Base-by-base conservation (phyloP, 2,797 vertebrate species). In the Craterocephalus amniculus region DNA sequence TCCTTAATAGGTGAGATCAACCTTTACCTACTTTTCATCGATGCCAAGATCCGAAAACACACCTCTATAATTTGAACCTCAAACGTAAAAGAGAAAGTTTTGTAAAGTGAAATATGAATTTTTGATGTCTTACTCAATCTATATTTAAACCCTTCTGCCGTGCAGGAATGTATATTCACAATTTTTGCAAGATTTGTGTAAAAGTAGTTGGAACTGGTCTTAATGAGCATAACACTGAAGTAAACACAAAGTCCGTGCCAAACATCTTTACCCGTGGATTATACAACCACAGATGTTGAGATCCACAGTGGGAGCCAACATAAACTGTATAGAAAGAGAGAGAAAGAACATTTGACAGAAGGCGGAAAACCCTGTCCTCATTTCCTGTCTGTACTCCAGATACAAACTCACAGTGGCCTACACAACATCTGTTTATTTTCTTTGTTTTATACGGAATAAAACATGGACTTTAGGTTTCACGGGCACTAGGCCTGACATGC, bases 231-330 rank as follows among this genome's bases (percentile, higher is more conserved):
- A 65, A 74, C 43, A 63, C 34, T 63, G 49, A 60, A 69, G 72
- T 60, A 84, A 79, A 83, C 66, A 76, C 26, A 24, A 43, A 63
- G 34, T 60, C 34, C 0, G 14, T 45, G 61, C 56, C 79, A 74
- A 71, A 72, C 24, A 67, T 74, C 72, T 63, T 67, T 54, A 78
- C 55, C 59, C 40, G 48, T 58, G 34, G 59, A 76, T 71, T 76
- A 81, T 60, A 79, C 62, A 76, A 70, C 18, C 31, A 5, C 85
- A 86, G 81, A 81, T 88, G 86, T 82, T 62, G 60, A 38, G 66
- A 63, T 52, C 0, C 8, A n/a, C 20, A 54, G 55, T 20, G 6
- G 36, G 31, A 45, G 83, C 83, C 80, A 86, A 88, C 49, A 79
- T 83, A 85, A 90, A 85, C 82, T 74, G 67, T 67, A 72, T 52